Base-by-base conservation (phyloP, 2,797 vertebrate genomes). In the Gouania willdenowi region DNA sequence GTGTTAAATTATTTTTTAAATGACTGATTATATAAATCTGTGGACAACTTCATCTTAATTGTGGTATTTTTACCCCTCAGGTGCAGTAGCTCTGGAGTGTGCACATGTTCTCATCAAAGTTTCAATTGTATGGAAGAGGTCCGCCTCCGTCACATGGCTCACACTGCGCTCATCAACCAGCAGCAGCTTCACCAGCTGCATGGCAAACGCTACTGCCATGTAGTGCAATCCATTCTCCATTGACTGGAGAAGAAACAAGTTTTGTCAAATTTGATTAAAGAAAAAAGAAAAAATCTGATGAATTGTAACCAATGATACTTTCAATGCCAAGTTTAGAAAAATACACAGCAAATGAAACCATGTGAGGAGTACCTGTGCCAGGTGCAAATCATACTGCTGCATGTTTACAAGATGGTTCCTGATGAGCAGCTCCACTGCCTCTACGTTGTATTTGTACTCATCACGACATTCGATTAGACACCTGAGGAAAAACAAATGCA, bases 151-250 rank as follows among this genome's bases (percentile, higher is more conserved):
- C 47, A 99, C 91, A 1, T 99, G 97, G 67, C 94, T 92, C 1
- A 94, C 94, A 0, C 92, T 98, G 38, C 95, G 93, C 47, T 99
- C 97, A 27, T 99, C 97, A 65, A 99, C 97, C 75, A 99, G 68
- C 57, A 98, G 82, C 50, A 98, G 91, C 81, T 98, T 98, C 40
- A 99, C 97, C 75, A 99, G 44, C 52, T 99, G 97, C 97, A 99
- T 99, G 70, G 97, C 97, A 55, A 98, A 99, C 0, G 96, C 97
- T 35, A 99, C 97, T 0, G 97, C 97, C 97, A 99, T 99, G 75
- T 99, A 99, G 83, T 99, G 97, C 81, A 99, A 80, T 34, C 97
- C 97, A 8, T 99, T 99, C 66, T 99, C 97, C 97, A 99, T 99
- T 0, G 95, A 98, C 97, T 99, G 45, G 52, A 38, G 45, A 19